Percentiles rank a stretch among this genome's conserved stretches.
phyloP scores from a whole-genome alignment of 2,113 vertebrate genomes.

The Triplophysa siluroides region DNA sequence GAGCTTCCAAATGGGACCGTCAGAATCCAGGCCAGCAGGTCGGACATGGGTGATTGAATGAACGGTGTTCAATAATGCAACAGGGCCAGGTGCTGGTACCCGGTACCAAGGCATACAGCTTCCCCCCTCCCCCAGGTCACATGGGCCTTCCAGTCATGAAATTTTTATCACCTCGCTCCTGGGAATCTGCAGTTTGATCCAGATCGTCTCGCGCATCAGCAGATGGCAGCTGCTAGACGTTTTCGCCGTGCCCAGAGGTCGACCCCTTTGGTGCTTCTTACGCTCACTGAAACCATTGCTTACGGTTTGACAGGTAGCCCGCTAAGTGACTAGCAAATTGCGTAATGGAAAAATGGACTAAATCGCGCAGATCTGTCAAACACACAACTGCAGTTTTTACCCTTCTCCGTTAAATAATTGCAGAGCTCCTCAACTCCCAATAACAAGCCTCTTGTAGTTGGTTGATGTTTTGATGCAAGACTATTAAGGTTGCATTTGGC shows the following conservation, averaged over 20 bases:
- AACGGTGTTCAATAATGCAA: slow-evolving; percentile 74
- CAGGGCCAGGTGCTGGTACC: slow-evolving; percentile 67
- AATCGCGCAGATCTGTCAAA: not conserved
- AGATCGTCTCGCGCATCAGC: slow-evolving; percentile 27
- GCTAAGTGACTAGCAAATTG: slow-evolving; percentile 73
- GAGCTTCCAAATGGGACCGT: not conserved
- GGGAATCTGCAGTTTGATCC: slow-evolving; percentile 60
- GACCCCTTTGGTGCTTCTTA: not conserved
- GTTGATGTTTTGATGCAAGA: not conserved
- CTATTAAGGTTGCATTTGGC: no score
- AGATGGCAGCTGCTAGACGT: slow-evolving; percentile 6
- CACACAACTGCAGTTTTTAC: slow-evolving; percentile 35
- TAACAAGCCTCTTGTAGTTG: not conserved
- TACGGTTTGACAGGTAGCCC: slow-evolving; percentile 58
- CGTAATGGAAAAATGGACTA: slow-evolving; percentile 66
- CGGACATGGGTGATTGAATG: no score
- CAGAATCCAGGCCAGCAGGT: not conserved
- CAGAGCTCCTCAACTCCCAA: slow-evolving; percentile 10
- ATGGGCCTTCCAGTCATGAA: slow-evolving; percentile 58
- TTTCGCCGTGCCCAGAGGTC: slow-evolving; percentile 9
- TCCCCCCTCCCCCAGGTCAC: slow-evolving; percentile 25
- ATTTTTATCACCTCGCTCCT: slow-evolving; percentile 67
- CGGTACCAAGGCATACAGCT: slow-evolving; percentile 56
- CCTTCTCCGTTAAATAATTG: slow-evolving; percentile 18
- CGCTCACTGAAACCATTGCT: slow-evolving; percentile 41